Percentiles rank a stretch among this genome's conserved stretches.
phyloP scores from a whole-genome alignment of 2,797 vertebrate genomes.

The Xiphophorus birchmanni region DNA sequence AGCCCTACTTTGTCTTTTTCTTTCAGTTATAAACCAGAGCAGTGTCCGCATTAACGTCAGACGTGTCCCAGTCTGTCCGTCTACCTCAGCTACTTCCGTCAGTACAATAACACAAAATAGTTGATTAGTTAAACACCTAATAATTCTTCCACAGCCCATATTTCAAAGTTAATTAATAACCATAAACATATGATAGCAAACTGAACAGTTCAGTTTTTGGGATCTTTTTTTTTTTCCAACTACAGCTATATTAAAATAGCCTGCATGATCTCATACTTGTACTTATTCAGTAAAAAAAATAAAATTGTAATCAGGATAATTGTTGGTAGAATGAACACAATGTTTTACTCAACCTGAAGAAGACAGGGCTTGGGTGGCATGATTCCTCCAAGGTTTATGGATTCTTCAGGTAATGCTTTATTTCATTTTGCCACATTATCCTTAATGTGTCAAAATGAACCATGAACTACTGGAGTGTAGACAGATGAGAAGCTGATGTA shows the following conservation, averaged over 20 bases:
- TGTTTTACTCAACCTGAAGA: not conserved
- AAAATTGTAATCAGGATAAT: not conserved
- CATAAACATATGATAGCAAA: not conserved
- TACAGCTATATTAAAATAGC: not conserved
- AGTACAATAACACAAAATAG: not conserved
- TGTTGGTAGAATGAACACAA: not conserved
- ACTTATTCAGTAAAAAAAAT: not conserved
- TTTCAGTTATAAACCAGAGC: not conserved
- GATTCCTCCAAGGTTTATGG: not conserved
- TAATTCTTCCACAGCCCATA: not conserved
- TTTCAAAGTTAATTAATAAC: not conserved
- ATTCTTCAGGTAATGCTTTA: not conserved
- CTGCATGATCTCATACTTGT: not conserved
- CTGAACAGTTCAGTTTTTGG: not conserved
- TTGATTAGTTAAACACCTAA: not conserved
- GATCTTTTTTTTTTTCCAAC: not conserved
- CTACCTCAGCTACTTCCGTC: not conserved
- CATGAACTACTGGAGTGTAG: not conserved
- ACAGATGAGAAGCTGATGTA: not conserved
- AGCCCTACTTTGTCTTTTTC: not conserved
- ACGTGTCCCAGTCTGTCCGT: not conserved
- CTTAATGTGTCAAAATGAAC: too few species aligned
- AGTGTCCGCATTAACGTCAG: not conserved
- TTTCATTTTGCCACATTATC: conserved; percentile 1
- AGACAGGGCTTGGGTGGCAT: not conserved